Percentiles rank a stretch among this genome's conserved stretches.
These are phyloP conservation scores for Lobophora halterata DNA, from an alignment of 2,888 invertebrate species.

Conservation along the genomic window DNA sequence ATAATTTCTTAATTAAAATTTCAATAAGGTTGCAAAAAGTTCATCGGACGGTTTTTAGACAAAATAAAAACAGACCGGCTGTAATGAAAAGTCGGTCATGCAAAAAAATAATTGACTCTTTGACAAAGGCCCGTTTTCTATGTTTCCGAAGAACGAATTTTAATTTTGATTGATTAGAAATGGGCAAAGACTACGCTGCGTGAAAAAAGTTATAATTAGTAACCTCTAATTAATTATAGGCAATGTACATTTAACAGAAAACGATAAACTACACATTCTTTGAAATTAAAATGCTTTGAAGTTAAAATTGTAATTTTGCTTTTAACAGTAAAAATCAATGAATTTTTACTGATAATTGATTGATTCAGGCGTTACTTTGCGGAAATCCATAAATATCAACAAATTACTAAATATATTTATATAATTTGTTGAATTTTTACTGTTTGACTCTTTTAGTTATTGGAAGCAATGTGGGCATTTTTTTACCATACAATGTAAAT, in stretches of 20 bases:
- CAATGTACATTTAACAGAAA: background rate
- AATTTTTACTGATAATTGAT: no score
- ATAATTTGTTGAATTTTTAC: no score
- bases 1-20: conserved; percentile 12
- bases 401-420: no score
- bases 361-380: no score
- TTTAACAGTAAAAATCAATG: no score
- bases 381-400: no score
- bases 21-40: conserved; percentile 13
- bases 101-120: conserved; percentile 73
- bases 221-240: conserved; percentile 1
- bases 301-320: no score
- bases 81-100: conserved; percentile 65
- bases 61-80: conserved; percentile 49
- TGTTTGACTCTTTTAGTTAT: no score
- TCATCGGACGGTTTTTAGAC: conserved; percentile 12
- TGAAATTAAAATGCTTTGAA: background rate
- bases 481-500: conserved; percentile 12
- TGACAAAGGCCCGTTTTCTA: conserved; percentile 56
- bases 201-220: conserved; percentile 11
- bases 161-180: conserved; percentile 14
- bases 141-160: conserved; percentile 56
- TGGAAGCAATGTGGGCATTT: conserved; percentile 1
- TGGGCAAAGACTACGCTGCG: conserved; percentile 9
- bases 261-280: background rate